Base-by-base conservation (phyloP, 2,888 invertebrate genomes). In the Saturnia pavonia region DNA sequence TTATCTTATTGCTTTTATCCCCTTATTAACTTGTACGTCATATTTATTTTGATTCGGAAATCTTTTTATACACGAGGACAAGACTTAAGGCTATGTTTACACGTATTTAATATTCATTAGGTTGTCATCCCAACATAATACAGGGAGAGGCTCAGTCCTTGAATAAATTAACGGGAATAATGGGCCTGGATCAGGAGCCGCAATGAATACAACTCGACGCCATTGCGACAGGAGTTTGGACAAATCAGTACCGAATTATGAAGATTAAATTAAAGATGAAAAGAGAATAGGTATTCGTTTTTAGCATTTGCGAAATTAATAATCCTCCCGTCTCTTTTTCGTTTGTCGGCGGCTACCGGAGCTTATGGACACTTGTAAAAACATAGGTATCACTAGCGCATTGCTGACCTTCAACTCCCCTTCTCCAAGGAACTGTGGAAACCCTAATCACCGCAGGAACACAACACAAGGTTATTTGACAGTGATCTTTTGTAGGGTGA, bases 31-130 rank as follows among this genome's bases (percentile, higher is more conserved):
- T 54, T 54, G 12, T 25, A 14, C 25, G 57, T 4, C 14, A 57
- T 57, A 25, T 57, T 57, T 57, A 57, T 57, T 25, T 57, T 57
- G 34, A 40, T 19, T 65, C n/a, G 54, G 11, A 54, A 9, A 9
- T 34, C 9, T 65, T 40, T 65, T 65, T n/a, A 40, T 65, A 51
- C 22, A 69, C 63, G 54, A 71, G 63, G 54, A 54, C 69, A 72
- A 71, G 71, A 73, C 74, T 67, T 70, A 68, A 72, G 71, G 71
- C 69, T 34, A 70, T 70, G 70, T 75, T 75, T 72, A 75, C 74
- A 75, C 73, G 73, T 68, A 69, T 72, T 75, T 74, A 74, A 74
- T 77, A 76, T 77, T 76, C 75, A 76, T 72, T 72, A 75, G 67
- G 69, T 69, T 75, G 77, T 74, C 75, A 74, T 72, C 75, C 71